Conservation (phyloP, 2,888 invertebrate species). For the Reticulitermes lucifugus region DNA sequence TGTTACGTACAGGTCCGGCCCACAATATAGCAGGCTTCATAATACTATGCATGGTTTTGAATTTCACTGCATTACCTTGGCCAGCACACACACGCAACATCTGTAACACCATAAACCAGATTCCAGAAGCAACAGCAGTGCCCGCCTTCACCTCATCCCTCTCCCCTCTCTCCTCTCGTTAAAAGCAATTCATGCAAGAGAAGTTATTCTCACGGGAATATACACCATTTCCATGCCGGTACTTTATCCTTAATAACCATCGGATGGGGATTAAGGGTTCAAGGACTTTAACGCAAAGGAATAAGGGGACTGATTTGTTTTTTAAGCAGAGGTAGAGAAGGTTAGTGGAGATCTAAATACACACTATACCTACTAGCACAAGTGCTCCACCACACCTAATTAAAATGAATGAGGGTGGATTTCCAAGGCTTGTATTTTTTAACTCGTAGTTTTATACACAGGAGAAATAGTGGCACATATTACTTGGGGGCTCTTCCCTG, state of each 20-base stretch:
- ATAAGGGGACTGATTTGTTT: neutral
- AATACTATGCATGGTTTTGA: neutral
- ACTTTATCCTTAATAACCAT: neutral
- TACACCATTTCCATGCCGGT: conserved; percentile 6
- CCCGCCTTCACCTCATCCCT: neutral
- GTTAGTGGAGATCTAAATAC: neutral
- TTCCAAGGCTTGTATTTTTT: neutral
- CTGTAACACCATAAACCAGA: neutral
- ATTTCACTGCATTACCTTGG: neutral
- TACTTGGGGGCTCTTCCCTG: neutral
- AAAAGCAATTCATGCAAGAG: neutral
- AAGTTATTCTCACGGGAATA: neutral
- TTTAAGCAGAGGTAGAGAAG: neutral
- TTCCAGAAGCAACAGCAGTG: neutral
- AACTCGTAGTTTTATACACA: neutral
- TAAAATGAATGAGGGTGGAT: conserved; percentile 5
- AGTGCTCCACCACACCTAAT: neutral
- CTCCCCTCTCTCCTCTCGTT: neutral
- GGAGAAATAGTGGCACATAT: neutral
- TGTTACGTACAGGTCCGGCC: neutral
- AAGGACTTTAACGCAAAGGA: neutral
- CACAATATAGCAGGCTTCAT: neutral
- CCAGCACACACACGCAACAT: neutral
- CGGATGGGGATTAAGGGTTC: neutral
- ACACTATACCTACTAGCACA: neutral